These are phyloP conservation scores for Carabus problematicus DNA, from an alignment of 2,888 invertebrate genomes.

Conservation along the genomic window DNA sequence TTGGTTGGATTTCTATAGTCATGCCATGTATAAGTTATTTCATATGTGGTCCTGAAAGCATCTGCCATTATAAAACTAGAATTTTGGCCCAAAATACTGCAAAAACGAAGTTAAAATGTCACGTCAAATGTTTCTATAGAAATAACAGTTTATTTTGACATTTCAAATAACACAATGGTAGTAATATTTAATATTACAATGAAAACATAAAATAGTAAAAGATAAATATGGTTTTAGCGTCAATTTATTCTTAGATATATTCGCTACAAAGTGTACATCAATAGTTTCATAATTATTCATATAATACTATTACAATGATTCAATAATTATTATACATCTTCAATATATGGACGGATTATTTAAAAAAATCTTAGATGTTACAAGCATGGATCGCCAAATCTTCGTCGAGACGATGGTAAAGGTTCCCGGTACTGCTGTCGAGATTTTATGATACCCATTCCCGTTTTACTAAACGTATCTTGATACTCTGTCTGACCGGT, in stretches of 20 bases:
- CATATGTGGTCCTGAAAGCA: constrained; percentile 41
- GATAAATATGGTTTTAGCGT: background rate
- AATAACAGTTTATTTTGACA: constrained; percentile 20
- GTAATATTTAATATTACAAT: background rate
- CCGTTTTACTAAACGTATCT: constrained; percentile 68
- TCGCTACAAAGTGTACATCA: background rate
- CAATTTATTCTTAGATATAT: background rate
- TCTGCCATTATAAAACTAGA: constrained; percentile 43
- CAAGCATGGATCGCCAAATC: constrained; percentile 65
- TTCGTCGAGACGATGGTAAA: constrained; percentile 66
- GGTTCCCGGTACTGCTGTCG: constrained; percentile 71
- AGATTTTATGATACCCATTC: constrained; percentile 65
- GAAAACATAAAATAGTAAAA: too few species aligned
- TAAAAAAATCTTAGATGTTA: constrained; percentile 45
- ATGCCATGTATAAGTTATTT: constrained; percentile 37
- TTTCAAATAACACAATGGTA: constrained; percentile 15
- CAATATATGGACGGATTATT: too few species aligned
- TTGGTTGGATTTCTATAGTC: constrained; percentile 36
- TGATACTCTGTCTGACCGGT: constrained; percentile 69
- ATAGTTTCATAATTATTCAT: too few species aligned
- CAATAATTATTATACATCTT: too few species aligned
- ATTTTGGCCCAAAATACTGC: background rate
- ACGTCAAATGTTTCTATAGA: constrained; percentile 4
- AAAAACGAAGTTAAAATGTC: background rate
- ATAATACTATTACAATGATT: too few species aligned